Percentiles rank a stretch among this genome's conserved stretches.
These are phyloP conservation scores for Bos indicus DNA, from an alignment of 2,113 vertebrate genomes.

Conservation along the genomic window DNA sequence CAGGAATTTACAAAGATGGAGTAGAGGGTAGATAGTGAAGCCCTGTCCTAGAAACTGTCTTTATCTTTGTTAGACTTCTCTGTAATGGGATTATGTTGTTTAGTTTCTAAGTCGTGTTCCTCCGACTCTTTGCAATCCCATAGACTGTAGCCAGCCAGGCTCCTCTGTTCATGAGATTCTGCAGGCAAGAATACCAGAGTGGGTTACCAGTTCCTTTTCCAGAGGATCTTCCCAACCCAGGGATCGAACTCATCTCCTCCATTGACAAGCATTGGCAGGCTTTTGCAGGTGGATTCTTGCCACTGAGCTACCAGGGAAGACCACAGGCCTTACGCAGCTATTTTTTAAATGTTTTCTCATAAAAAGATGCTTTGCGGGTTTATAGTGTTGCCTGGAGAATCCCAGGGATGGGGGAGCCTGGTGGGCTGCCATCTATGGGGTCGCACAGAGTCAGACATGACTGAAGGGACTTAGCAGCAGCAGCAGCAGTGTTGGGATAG, in stretches of 20 bases:
- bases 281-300: neutral
- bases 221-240: neutral
- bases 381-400: neutral
- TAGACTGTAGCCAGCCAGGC: neutral
- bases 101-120: neutral
- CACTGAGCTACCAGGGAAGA: neutral
- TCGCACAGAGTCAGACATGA: neutral
- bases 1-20: neutral
- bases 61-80: neutral
- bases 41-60: neutral
- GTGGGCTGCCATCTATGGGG: neutral
- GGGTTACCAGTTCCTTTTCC: neutral
- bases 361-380: neutral
- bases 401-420: neutral
- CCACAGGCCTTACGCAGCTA: neutral
- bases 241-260: neutral
- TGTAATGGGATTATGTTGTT: neutral
- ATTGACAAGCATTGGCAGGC: neutral
- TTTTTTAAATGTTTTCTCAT: neutral
- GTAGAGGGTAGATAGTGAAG: no score
- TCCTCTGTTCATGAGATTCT: neutral
- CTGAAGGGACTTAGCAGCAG: neutral
- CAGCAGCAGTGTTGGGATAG: rapidly evolving
- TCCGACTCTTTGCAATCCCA: neutral
- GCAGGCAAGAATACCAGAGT: neutral